Base-by-base conservation (phyloP, 2,888 invertebrate species). In the Prosapia bicincta region DNA sequence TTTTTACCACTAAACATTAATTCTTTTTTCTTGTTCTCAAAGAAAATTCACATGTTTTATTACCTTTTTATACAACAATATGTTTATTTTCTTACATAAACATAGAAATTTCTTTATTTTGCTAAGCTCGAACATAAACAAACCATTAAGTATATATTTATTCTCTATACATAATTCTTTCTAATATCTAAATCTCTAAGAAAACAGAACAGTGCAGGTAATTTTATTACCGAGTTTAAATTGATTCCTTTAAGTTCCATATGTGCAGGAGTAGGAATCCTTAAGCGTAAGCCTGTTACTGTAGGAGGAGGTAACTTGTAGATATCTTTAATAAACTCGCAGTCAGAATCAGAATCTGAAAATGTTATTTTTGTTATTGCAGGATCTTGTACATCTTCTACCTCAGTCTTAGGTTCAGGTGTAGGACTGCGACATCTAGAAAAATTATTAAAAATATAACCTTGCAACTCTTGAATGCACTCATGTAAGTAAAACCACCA, bases 291-390 rank as follows among this genome's bases (percentile, higher is more conserved):
- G 0, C 54, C 25, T 2, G 73, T 70, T 13, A 26, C 26, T 3
- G 72, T 65, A n/a, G 83, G 83, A 9, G 78, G 76, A 6, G 82
- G 82, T 28, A 83, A 76, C 69, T 79, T 81, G 74, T 82, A 81
- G 0, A 79, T 80, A 76, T 82, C 81, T 75, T 80, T 81, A 10
- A 81, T 79, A 0, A 77, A 43, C 10, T 79, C 80, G 69, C 75
- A 38, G 24, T 81, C 80, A n/a, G 79, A 73, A 15, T 79, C 78
- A 68, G 30, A 76, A 32, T 38, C 71, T n/a, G 71, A 74, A 67
- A 76, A 65, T n/a, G 78, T 74, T 24, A 74, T 74, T 54, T 78
- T 76, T 72, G 76, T 78, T 24, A 74, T 72, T 30, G 71, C 74
- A 25, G 74, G 74, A 43, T 65, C 66, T 10, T 54, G 54, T 10